Evolutionary conservation across 2,797 vertebrate genomes (phyloP).

Genomic region (Eutrigla gurnardus): DNA sequence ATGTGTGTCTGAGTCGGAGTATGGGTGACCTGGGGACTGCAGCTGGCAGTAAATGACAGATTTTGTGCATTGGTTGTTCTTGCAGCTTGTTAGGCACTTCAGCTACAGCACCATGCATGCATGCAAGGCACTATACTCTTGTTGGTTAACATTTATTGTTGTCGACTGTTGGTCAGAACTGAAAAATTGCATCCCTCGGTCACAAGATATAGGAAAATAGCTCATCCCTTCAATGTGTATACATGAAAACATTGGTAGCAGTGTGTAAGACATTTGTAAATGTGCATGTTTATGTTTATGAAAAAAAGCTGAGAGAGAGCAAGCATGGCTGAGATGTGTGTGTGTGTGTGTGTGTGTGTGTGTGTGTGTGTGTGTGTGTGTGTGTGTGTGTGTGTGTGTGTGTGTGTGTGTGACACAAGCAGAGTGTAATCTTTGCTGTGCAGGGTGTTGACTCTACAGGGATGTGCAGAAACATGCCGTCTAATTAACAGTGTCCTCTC

Average conservation of each 20-base stretch:
- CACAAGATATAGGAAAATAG: neutral
- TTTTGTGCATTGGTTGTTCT: too few relatives aligned
- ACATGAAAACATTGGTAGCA: conserved; percentile 18
- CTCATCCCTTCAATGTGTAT: neutral
- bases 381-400: conserved; percentile 22
- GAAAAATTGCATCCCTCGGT: too few relatives aligned
- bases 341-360: neutral
- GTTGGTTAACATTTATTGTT: too few relatives aligned
- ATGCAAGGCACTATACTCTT: too few relatives aligned
- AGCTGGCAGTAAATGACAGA: too few relatives aligned
- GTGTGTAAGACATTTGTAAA: conserved; percentile 8
- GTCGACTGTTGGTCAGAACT: too few relatives aligned
- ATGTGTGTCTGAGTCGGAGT: too few relatives aligned
- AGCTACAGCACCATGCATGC: too few relatives aligned
- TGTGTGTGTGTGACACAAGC: conserved; percentile 43
- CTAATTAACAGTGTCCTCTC: conserved; percentile 82
- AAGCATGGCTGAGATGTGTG: conserved; percentile 3
- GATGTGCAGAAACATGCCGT: conserved; percentile 76
- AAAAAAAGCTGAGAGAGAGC: conserved; percentile 10
- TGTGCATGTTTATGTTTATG: conserved; percentile 18
- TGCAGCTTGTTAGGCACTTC: too few relatives aligned
- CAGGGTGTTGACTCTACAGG: conserved; percentile 76
- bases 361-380: too few relatives aligned
- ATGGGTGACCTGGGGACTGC: too few relatives aligned
- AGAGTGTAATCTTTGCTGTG: conserved; percentile 55